Evolutionary conservation across 2,888 invertebrate genomes (phyloP), one percentile per base, ranked within the genome.

Genomic region (Orchesellides sinensis): DNA sequence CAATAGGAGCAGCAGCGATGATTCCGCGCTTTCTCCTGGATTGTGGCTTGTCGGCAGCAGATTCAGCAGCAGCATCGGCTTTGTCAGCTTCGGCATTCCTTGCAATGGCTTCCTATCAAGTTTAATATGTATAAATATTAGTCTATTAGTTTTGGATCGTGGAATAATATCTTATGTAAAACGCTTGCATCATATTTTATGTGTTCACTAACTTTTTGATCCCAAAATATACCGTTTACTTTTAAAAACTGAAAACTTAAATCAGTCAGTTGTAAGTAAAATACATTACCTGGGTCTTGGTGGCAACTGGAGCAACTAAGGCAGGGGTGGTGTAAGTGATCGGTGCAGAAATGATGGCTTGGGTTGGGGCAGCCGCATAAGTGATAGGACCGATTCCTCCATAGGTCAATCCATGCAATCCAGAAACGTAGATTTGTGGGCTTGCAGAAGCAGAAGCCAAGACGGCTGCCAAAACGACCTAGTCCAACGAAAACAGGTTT

Each of bases 41-140:
- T 49, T 73, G 68, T 27, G 74, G 63, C 45, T 89, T 87, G 89
- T 89, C 88, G 61, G 87, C 87, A n/a, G n/a, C n/a, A n/a, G n/a
- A n/a, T 52, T 85, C 81, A 12, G 52, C 56, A 89, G 89, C 88
- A 54, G 87, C 87, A 54, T 86, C 83, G 23, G 61, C 70, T 66
- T 83, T 82, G 19, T 82, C 82, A 40, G 75, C 79, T 52, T 70
- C 80, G 4, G 82, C 83, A 45, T 83, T 87, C 25, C 86, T 85
- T 23, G 84, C 83, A 54, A 87, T 86, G 56, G 86, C 83, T 8
- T 74, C 70, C 23, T 54, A 17, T 79, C 73, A 27, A 61, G 65
- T 45, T 75, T 80, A 12, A 74, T 79, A 45, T 84, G 75, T n/a
- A n/a, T n/a, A n/a, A n/a, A n/a, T n/a, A n/a, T n/a, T n/a, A n/a